These are phyloP conservation scores for Salticus scenicus DNA, from an alignment of 2,888 invertebrate genomes.

Conservation along the genomic window DNA sequence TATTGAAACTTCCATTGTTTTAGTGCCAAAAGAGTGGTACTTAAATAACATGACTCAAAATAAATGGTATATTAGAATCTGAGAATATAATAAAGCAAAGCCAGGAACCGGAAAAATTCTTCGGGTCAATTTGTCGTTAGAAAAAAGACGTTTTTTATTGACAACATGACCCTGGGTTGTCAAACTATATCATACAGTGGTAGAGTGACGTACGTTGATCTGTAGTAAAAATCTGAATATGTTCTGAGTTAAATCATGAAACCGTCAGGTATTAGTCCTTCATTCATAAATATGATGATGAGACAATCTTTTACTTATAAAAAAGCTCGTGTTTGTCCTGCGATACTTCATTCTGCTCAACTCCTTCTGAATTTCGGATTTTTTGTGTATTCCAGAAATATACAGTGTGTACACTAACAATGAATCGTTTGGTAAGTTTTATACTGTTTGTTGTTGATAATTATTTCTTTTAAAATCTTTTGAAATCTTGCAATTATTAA, in stretches of 20 bases:
- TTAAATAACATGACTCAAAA: conserved; percentile 24
- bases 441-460: not conserved
- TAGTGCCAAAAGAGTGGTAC: conserved; percentile 32
- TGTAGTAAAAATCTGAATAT: conserved; percentile 20
- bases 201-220: not conserved
- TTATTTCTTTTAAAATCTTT: too few relatives aligned
- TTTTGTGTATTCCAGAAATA: conserved; percentile 6
- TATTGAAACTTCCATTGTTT: conserved; percentile 41
- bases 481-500: too few relatives aligned
- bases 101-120: conserved; percentile 30
- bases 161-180: conserved; percentile 54
- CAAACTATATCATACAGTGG: conserved; percentile 33
- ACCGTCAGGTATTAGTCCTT: not conserved
- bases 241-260: conserved; percentile 58
- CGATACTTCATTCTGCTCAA: too few relatives aligned
- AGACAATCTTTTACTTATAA: not conserved
- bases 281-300: not conserved
- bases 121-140: conserved; percentile 40
- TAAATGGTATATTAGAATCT: conserved; percentile 33
- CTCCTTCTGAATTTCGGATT: too few relatives aligned
- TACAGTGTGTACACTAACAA: not conserved
- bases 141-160: conserved; percentile 46
- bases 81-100: conserved; percentile 42
- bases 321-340: not conserved
- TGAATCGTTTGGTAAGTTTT: conserved; percentile 42